Evolutionary conservation across 2,888 invertebrate species (phyloP), one percentile per base, ranked within the genome.

Genomic region (Andrena camellia): DNA sequence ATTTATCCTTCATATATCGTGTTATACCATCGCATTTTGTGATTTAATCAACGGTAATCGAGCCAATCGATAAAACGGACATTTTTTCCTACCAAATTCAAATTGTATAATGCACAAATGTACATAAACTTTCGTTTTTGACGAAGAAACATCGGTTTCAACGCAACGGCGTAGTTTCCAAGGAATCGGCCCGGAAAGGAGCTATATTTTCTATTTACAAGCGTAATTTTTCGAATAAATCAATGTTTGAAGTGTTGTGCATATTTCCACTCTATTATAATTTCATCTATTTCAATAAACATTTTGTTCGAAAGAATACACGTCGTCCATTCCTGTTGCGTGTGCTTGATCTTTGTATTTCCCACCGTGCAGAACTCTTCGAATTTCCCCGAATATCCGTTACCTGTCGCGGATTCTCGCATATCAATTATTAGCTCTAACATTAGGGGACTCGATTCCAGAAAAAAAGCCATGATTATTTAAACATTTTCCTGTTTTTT

Each of bases 291-390:
- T 54, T 17, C 13, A 35, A 64, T 54, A 72, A 52, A 64, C 33
- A 35, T 64, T 42, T 64, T 64, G 64, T 72, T 23, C 50, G 42
- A 54, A 17, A 26, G 26, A 74, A 66, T 54, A 66, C 42, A 26
- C 31, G 26, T 35, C 54, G 26, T 66, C 42, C 29, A 66, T n/a
- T 74, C 33, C 57, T 42, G 17, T 31, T 48, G 29, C 7, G 59
- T 54, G 48, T 59, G 2, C 42, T 20, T 10, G 35, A 52, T 48
- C 54, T 31, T 67, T 68, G 62, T 62, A 75, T 75, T 69, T 35
- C 33, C 52, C 29, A 35, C 29, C 52, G 52, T 62, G 68, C 17
- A 26, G 26, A 75, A 60, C 74, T 60, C 74, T 48, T 23, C 52
- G 13, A 57, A 67, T 60, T 67, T 7, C 13, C n/a, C 4, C 7